Percentiles rank a stretch among this genome's conserved stretches.
These are phyloP conservation scores for Styela clava DNA, from an alignment of 23 tunicate genomes.

Conservation along the genomic window DNA sequence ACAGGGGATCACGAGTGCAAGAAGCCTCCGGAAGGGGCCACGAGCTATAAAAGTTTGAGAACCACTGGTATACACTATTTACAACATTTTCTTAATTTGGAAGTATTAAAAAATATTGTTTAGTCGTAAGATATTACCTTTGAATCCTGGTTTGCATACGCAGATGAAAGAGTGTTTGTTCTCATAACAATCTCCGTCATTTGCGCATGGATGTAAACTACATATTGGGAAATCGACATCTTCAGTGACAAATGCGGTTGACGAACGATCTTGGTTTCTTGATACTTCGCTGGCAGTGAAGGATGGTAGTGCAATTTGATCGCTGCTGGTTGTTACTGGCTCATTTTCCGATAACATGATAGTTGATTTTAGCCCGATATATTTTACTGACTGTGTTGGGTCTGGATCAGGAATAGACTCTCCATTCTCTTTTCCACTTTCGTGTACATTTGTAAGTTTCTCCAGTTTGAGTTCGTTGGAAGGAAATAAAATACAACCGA, in stretches of 20 bases:
- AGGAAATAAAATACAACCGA: constrained; percentile 36
- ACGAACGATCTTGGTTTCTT: not conserved
- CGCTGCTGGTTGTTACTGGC: constrained; percentile 1
- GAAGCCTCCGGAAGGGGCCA: too few species aligned
- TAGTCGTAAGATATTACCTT: not conserved
- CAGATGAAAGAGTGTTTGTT: constrained; percentile 4
- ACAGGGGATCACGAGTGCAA: too few species aligned
- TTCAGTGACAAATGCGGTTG: not conserved
- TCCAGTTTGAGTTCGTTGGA: not conserved
- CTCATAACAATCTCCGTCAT: not conserved
- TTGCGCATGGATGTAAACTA: constrained; percentile 12
- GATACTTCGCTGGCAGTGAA: not conserved
- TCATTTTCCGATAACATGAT: not conserved
- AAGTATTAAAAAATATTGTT: too few species aligned
- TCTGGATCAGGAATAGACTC: not conserved
- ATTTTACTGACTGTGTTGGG: not conserved
- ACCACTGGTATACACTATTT: too few species aligned
- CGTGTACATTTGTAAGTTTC: not conserved
- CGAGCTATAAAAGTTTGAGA: too few species aligned
- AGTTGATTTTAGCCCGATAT: not conserved
- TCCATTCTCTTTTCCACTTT: not conserved
- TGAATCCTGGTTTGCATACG: not conserved
- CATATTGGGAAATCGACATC: not conserved
- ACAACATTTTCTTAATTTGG: too few species aligned
- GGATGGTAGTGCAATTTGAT: not conserved